These are phyloP conservation scores for Lytechinus pictus DNA, from an alignment of 35 echinoderm and acorn worm genomes.

Conservation along the genomic window DNA sequence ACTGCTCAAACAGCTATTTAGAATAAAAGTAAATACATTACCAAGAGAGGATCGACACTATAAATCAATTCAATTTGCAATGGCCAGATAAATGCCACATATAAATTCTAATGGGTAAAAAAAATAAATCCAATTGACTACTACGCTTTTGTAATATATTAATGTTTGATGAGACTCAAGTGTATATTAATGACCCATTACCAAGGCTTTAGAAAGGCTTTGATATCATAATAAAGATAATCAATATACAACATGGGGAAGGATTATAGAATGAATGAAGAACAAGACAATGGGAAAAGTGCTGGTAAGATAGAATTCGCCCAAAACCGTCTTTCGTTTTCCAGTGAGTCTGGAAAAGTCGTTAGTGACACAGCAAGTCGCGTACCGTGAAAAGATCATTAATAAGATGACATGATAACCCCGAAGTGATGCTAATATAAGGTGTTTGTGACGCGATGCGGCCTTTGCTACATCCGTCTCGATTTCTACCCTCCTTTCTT, in stretches of 20 bases:
- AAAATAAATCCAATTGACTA: no score
- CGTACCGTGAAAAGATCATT: slow-evolving; percentile 47
- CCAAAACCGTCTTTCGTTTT: neutral
- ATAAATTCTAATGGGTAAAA: no score
- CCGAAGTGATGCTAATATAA: slow-evolving; percentile 9
- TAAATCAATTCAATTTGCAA: no score
- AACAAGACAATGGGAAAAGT: neutral
- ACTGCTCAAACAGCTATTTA: no score
- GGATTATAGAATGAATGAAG: neutral
- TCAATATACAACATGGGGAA: neutral
- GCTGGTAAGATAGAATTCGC: neutral
- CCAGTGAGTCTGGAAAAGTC: slow-evolving; percentile 10
- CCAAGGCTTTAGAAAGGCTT: no score
- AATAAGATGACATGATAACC: slow-evolving; percentile 35
- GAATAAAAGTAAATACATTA: no score
- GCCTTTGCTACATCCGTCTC: neutral
- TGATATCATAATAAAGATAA: neutral
- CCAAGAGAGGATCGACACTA: no score
- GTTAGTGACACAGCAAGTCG: slow-evolving; percentile 29
- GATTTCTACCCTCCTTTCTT: neutral
- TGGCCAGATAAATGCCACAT: no score
- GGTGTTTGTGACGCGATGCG: neutral
- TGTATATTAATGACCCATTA: no score
- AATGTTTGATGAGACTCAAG: no score
- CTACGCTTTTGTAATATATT: no score